These are phyloP conservation scores for Engraulis encrasicolus DNA, from an alignment of 2,113 vertebrate genomes.

Conservation along the genomic window DNA sequence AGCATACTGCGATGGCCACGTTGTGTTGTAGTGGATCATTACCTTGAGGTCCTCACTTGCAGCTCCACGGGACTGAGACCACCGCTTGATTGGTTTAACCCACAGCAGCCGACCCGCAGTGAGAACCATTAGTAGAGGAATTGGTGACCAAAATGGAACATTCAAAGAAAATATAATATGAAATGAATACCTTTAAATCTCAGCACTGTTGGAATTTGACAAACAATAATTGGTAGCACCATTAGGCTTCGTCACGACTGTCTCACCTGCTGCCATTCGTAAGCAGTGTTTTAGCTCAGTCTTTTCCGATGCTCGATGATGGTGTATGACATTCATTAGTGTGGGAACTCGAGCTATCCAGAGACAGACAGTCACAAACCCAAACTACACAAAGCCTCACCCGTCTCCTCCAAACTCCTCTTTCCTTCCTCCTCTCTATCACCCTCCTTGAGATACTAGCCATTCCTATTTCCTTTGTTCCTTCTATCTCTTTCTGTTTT, in stretches of 20 bases:
- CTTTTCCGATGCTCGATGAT: neutral
- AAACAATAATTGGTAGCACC: neutral
- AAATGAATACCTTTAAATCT: neutral
- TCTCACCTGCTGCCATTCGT: neutral
- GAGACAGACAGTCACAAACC: neutral
- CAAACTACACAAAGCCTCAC: neutral
- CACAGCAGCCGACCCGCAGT: neutral
- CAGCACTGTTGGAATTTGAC: neutral
- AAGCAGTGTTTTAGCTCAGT: neutral
- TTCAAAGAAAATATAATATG: neutral
- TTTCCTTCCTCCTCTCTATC: neutral
- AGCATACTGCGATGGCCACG: too few species aligned
- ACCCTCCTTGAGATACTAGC: neutral
- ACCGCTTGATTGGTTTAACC: neutral
- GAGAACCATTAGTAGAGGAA: neutral
- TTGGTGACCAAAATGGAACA: neutral
- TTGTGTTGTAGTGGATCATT: too few species aligned
- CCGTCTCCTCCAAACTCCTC: neutral
- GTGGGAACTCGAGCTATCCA: neutral
- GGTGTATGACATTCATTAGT: neutral
- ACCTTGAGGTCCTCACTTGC: too few species aligned
- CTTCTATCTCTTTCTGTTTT: neutral
- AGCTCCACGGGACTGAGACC: neutral
- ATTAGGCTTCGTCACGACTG: neutral
- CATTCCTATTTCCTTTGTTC: neutral